Evolutionary conservation across 2,797 vertebrate genomes (phyloP).

Genomic region (Taenioides sp.): DNA sequence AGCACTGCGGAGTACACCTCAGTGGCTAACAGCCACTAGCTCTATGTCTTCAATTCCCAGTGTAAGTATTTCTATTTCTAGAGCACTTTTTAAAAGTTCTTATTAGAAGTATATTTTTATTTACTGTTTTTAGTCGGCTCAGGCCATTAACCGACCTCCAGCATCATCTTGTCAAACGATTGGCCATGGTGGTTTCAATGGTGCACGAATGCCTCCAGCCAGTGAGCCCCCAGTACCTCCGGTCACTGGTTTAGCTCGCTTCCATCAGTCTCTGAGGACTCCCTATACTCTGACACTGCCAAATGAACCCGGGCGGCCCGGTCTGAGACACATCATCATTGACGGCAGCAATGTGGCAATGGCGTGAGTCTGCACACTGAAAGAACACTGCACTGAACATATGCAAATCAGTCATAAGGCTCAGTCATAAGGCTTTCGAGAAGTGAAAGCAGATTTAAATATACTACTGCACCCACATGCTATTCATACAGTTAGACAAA

Average conservation of each 20-base stretch:
- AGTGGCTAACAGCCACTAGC: slow-evolving; percentile 64
- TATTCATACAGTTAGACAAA: background rate
- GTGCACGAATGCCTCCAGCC: slow-evolving; percentile 49
- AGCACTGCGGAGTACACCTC: slow-evolving; percentile 75
- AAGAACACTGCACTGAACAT: background rate
- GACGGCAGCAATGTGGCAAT: slow-evolving; percentile 98
- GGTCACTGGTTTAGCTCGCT: slow-evolving; percentile 88
- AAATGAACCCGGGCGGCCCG: slow-evolving; percentile 83
- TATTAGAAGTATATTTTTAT: background rate
- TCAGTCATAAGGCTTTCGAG: background rate
- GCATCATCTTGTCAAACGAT: slow-evolving; percentile 75
- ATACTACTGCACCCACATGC: background rate
- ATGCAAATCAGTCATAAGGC: slow-evolving; percentile 4
- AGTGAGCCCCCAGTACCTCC: slow-evolving; percentile 46
- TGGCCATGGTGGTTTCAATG: slow-evolving; percentile 54
- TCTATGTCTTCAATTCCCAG: slow-evolving; percentile 47
- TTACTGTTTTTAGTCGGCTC: slow-evolving; percentile 53
- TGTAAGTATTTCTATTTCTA: slow-evolving; percentile 48
- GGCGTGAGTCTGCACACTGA: slow-evolving; percentile 82
- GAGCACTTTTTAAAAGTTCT: background rate
- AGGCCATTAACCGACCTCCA: slow-evolving; percentile 53
- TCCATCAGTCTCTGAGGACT: slow-evolving; percentile 88
- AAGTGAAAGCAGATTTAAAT: slow-evolving; percentile 1
- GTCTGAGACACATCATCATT: slow-evolving; percentile 91
- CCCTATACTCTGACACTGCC: slow-evolving; percentile 88